Evolutionary conservation across 2,888 invertebrate species (phyloP).

Genomic region (Drosophila niveifrons): DNA sequence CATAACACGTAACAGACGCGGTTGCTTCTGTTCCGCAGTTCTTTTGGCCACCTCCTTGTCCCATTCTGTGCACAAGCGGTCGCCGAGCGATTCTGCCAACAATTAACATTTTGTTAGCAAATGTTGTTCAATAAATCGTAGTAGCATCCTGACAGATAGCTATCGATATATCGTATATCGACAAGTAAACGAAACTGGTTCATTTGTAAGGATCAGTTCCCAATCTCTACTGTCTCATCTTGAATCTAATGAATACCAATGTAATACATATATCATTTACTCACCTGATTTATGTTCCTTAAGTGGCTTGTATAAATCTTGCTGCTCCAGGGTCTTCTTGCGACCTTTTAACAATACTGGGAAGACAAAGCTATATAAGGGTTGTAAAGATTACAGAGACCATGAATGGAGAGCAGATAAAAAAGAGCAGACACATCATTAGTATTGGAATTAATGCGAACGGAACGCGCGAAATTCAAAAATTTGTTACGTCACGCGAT

Average conservation of each 20-base stretch:
- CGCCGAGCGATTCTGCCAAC: conserved; percentile 42
- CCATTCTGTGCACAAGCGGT: conserved; percentile 55
- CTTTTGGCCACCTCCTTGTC: conserved; percentile 47
- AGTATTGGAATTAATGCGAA: neutral
- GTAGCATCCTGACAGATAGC: neutral
- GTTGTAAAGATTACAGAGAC: conserved; percentile 19
- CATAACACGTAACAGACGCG: conserved; percentile 41
- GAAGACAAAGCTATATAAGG: conserved; percentile 89
- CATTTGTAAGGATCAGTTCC: conserved; percentile 6
- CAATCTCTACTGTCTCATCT: neutral
- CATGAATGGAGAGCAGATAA: conserved; percentile 27
- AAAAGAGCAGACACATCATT: conserved; percentile 15
- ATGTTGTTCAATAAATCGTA: neutral
- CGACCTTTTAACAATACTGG: conserved; percentile 91
- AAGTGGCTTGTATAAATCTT: conserved; percentile 91
- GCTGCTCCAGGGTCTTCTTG: conserved; percentile 89
- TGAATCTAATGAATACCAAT: neutral
- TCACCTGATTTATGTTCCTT: conserved; percentile 89
- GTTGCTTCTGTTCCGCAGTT: conserved; percentile 41
- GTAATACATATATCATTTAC: conserved; percentile 7
- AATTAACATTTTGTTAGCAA: neutral
- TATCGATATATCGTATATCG: conserved; percentile 11
- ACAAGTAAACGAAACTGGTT: neutral
- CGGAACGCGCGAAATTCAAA: conserved; percentile 3
- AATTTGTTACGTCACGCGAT: conserved; percentile 1